Base-by-base conservation (phyloP, 1,140 invertebrate genomes). In the Drosophila prosaltans region DNA sequence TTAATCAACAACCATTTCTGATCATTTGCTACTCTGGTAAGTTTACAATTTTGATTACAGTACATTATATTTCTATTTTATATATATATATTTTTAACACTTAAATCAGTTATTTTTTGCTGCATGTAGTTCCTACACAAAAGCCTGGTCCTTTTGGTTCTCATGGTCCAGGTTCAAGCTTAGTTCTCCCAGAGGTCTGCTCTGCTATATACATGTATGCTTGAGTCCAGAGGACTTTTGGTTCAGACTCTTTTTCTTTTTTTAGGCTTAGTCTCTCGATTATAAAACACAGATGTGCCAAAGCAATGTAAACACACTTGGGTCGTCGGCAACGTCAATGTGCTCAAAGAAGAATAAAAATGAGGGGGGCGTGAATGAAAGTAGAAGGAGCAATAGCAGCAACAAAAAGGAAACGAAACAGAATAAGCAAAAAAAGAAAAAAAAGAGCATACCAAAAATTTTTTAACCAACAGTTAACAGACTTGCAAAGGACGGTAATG, bases 281-380 rank as follows among this genome's bases (percentile, higher is more conserved):
- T 88, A 82, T 88, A 88, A 88, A 86, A 77, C 80, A 81, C 82
- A 86, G 82, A 82, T 86, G 82, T 76, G 83, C 72, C 82, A 78
- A 57, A 64, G 45, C 67, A 21, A 39, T 65, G 70, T 81, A 81
- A 82, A 81, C 79, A 82, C 67, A 65, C 80, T 81, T 68, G 71
- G 68, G 57, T 72, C 65, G 67, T 30, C 58, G 65, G 55, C 45
- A 51, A 26, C 45, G 73, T 73, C 80, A 41, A 54, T 39, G 66
- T 43, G 45, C 62, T 60, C 41, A 73, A 76, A 72, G 28, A 40
- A 40, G 40, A 51, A 30, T 10, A 57, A 68, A 30, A 28, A 36
- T 51, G 45, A 9, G 45, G 7, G 21, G 45, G 36, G 39, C 9
- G 32, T 8, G 48, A 62, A 54, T 36, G 32, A 69, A 54, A 32